These are phyloP conservation scores for Cynopterus sphinx DNA, from an alignment of 2,797 vertebrate species.

Conservation along the genomic window DNA sequence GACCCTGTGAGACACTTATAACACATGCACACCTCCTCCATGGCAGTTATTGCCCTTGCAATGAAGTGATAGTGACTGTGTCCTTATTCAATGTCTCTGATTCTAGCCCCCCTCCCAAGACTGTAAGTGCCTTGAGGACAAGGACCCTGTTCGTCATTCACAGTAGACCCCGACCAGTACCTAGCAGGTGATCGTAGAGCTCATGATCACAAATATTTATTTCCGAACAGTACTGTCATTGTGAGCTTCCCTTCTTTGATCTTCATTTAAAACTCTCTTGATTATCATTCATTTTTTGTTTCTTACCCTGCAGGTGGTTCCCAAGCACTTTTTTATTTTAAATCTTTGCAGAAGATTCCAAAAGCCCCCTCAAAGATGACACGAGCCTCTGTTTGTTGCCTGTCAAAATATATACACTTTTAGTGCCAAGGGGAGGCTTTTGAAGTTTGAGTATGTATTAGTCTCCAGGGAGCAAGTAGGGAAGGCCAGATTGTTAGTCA, in stretches of 20 bases:
- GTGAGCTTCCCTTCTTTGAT: neutral
- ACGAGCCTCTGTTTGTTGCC: conserved; percentile 63
- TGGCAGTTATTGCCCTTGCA: neutral
- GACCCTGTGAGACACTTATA: accelerated
- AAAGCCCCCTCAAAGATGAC: conserved; percentile 63
- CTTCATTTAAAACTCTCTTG: neutral
- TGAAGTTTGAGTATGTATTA: conserved; percentile 75
- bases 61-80: too few species aligned
- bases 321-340: conserved; percentile 57
- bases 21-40: neutral
- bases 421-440: conserved; percentile 47
- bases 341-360: conserved; percentile 62
- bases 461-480: conserved; percentile 73
- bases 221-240: neutral
- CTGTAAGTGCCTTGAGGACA: neutral
- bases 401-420: conserved; percentile 65
- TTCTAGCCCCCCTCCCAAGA: neutral
- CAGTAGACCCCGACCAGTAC: too few species aligned
- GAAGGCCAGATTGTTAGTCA: conserved; percentile 49
- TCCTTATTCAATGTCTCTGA: neutral
- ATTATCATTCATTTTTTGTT: neutral
- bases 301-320: conserved; percentile 45
- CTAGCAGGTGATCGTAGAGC: neutral
- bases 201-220: neutral
- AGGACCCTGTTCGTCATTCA: neutral